A percentile compares a stretch with the other conserved stretches of the same genome.
Conservation (phyloP, 2,797 vertebrate genomes). For the Scyliorhinus canicula region DNA sequence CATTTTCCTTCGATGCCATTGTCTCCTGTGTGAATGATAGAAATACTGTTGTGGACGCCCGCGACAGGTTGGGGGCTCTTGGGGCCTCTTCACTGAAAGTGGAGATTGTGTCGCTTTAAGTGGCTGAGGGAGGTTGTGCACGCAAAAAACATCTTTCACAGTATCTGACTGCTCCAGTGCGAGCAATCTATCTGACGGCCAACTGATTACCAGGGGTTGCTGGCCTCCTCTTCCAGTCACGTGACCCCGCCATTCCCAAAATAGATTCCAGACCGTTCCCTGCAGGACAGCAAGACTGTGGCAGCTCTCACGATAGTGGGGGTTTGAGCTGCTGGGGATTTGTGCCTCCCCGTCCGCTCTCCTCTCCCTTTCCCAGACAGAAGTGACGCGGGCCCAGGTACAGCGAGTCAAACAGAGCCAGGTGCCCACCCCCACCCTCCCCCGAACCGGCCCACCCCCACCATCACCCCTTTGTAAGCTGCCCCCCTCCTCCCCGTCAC, state of each 20-base stretch:
- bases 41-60: background rate
- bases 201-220: background rate
- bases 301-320: background rate
- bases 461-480: too few species aligned
- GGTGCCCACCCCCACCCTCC: too few species aligned
- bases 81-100: too few species aligned
- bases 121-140: background rate
- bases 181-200: background rate
- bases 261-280: background rate
- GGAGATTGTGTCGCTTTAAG: background rate
- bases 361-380: background rate
- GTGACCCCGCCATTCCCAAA: background rate
- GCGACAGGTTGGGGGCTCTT: too few species aligned
- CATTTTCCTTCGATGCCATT: background rate
- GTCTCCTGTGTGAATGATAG: background rate
- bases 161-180: background rate
- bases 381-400: background rate
- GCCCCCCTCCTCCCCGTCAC: too few species aligned
- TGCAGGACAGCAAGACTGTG: background rate
- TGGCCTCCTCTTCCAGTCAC: background rate
- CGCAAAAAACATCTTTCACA: background rate
- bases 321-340: background rate
- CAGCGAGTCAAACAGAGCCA: background rate
- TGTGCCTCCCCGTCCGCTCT: background rate
- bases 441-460: too few species aligned